phyloP scores from a whole-genome alignment of 2,888 invertebrate species.

The Chymomyza amoena region DNA sequence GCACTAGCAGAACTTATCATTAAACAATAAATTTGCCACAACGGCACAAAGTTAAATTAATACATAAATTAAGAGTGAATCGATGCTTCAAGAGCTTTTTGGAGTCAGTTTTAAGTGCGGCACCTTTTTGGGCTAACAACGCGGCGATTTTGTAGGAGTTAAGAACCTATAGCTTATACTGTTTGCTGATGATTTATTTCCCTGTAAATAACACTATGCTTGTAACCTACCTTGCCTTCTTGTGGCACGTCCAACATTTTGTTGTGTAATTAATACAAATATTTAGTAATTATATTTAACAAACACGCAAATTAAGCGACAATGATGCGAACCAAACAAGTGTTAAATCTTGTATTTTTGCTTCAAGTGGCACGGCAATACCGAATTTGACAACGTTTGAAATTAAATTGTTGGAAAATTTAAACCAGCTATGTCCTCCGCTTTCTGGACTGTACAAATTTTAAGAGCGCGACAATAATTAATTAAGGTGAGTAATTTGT shows the following conservation, averaged over 20 bases:
- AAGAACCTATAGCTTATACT: too few relatives aligned
- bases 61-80: not conserved
- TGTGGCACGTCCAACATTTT: constrained; percentile 76
- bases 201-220: not conserved
- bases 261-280: constrained; percentile 11
- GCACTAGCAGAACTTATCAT: constrained; percentile 10
- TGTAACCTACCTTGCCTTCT: constrained; percentile 72
- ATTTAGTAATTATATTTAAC: constrained; percentile 9
- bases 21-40: not conserved
- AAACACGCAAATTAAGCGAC: not conserved
- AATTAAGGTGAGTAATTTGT: not conserved
- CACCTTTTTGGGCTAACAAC: too few relatives aligned
- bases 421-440: not conserved
- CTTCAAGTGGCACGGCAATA: not conserved
- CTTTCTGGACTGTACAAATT: not conserved
- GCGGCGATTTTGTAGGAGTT: too few relatives aligned
- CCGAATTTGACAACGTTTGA: not conserved
- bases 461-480: not conserved
- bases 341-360: not conserved
- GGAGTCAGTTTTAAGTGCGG: not conserved
- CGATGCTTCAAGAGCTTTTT: not conserved
- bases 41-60: not conserved
- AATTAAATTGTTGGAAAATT: not conserved
- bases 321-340: not conserved
- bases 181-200: not conserved